phyloP scores from a whole-genome alignment of 2,113 vertebrate species.

The Phrynocephalus versicolor region DNA sequence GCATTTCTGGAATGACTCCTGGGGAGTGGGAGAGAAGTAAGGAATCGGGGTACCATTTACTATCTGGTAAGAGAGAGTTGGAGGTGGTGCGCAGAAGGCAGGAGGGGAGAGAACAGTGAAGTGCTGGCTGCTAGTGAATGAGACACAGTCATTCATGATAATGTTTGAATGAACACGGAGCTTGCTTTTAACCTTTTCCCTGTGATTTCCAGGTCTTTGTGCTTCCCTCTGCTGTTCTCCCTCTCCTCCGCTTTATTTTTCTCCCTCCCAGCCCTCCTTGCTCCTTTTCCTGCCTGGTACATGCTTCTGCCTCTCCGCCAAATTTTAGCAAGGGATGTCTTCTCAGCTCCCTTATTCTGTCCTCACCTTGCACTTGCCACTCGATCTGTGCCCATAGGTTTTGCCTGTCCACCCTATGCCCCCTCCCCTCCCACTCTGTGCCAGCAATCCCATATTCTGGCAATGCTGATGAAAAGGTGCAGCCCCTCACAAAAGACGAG shows the following conservation, averaged over 20 bases:
- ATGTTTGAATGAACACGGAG: background rate
- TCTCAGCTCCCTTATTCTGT: background rate
- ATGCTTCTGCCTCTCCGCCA: background rate
- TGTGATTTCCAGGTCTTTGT: background rate
- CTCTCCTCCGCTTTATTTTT: background rate
- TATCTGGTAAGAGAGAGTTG: background rate
- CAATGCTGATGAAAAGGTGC: constrained; percentile 62
- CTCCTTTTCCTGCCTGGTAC: background rate
- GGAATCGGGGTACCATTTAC: background rate
- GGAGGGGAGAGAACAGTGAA: background rate
- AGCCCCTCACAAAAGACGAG: constrained; percentile 51
- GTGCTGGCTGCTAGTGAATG: background rate
- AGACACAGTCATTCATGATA: background rate
- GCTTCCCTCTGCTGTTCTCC: background rate
- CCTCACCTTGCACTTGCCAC: background rate
- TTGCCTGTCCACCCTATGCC: too few relatives aligned
- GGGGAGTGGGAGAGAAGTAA: background rate
- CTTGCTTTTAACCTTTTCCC: background rate
- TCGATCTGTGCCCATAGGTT: background rate
- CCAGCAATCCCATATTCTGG: background rate
- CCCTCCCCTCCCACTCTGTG: background rate
- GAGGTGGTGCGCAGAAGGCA: too few relatives aligned
- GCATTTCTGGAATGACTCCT: background rate
- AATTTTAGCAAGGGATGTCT: background rate
- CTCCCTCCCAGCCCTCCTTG: background rate